Evolutionary conservation across 2,888 invertebrate species (phyloP), one percentile per base, ranked within the genome.

Genomic region (Trissoscelio sp.): DNA sequence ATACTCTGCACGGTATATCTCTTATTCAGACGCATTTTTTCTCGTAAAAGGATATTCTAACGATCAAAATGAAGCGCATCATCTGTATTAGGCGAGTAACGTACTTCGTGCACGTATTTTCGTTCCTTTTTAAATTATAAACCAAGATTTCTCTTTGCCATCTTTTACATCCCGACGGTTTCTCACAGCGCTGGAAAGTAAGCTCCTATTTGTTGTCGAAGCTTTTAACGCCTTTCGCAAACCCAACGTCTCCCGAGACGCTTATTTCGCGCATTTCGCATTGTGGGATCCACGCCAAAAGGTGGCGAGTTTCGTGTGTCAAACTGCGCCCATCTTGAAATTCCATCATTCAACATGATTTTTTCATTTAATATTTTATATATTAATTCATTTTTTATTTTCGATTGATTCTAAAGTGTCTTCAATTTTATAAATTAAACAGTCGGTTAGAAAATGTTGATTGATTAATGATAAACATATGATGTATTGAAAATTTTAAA

Each of bases 181-280:
- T 69, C 70, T 70, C 64, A 53, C 55, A 39, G 64, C 69, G 39
- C 53, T 55, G 39, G 46, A 34, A 24, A 28, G 31, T 78, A 70
- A 78, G 62, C 70, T 39, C 57, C 78, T 64, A 78, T 70, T 78
- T 70, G 78, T 78, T 70, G 53, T 31, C 37, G 44, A 69, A 77
- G 77, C 77, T 77, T 69, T 69, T 60, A 69, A 55, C 69, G 62
- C 46, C 69, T 77, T 69, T 62, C 37, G 46, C 37, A 44, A 62
- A 37, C 64, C 42, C 34, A n/a, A 14, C 44, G 58, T 62, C 62
- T 72, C 72, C 24, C 14, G 62, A 72, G 62, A 72, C 72, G 39
- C 46, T 69, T 69, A 69, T 69, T 69, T 44, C 28, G 46, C 57
- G 34, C 57, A 57, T 57, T 69, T 44, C 46, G 46, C 16, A 57